Conservation (phyloP, 2,113 vertebrate species). For the Hemichromis elongatus region DNA sequence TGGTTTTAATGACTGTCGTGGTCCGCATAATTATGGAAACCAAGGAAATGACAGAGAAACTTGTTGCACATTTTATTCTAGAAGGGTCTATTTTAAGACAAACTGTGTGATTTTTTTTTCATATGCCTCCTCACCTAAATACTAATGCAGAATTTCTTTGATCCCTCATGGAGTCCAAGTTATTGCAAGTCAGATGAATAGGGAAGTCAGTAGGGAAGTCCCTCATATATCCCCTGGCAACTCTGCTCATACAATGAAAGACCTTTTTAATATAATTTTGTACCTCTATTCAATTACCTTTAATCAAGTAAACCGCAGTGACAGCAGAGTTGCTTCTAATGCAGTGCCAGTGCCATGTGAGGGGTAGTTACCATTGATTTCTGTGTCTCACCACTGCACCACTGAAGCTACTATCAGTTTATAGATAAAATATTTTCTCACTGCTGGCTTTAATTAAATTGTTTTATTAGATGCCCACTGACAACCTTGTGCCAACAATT, state of each 20-base stretch:
- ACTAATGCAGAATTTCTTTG: not conserved
- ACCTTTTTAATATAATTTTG: not conserved
- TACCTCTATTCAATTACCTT: not conserved
- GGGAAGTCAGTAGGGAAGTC: not conserved
- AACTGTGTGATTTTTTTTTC: not conserved
- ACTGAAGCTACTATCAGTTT: not conserved
- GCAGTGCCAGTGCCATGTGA: not conserved
- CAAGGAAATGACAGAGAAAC: not conserved
- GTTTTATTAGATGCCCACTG: not conserved
- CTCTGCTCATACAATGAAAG: not conserved
- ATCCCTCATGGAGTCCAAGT: not conserved
- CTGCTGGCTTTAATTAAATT: constrained; percentile 2
- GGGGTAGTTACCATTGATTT: not conserved
- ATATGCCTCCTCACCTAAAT: not conserved
- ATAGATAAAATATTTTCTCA: not conserved
- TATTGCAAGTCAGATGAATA: not conserved
- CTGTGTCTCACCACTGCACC: not conserved
- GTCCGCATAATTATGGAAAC: not conserved
- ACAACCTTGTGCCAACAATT: not conserved
- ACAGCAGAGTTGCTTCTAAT: not conserved
- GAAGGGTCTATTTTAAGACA: not conserved
- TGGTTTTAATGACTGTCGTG: not conserved
- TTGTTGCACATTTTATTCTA: not conserved
- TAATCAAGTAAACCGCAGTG: not conserved
- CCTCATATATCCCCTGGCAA: not conserved